These are phyloP conservation scores for Gallinago paraguaiae DNA, from an alignment of 2,113 vertebrate genomes.

Conservation along the genomic window DNA sequence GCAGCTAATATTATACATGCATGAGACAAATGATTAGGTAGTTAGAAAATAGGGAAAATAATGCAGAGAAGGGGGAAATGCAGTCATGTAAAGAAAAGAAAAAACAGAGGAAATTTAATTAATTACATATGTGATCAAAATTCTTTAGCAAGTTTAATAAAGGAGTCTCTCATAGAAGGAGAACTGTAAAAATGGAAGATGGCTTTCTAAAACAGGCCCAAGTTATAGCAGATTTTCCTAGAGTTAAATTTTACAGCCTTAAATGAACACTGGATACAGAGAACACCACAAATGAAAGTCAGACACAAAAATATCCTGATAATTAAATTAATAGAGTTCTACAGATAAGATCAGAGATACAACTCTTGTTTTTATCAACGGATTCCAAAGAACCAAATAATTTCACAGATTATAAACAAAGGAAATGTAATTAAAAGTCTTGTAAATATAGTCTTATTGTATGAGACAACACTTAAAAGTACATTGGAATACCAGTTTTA, in stretches of 20 bases:
- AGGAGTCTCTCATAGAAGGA: neutral
- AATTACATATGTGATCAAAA: neutral
- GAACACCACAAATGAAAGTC: slow-evolving; percentile 15
- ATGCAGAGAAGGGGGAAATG: neutral
- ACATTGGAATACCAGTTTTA: neutral
- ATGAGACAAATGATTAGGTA: neutral
- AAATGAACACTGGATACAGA: slow-evolving; percentile 6
- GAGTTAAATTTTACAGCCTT: neutral
- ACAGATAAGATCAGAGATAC: neutral
- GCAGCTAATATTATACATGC: neutral
- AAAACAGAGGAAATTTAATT: neutral
- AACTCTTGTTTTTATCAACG: neutral
- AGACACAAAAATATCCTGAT: neutral
- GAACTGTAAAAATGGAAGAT: neutral
- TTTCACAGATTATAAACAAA: neutral
- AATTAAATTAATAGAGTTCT: neutral
- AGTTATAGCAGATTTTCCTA: neutral
- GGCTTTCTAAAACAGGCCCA: neutral
- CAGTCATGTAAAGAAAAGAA: neutral
- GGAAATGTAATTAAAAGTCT: neutral
- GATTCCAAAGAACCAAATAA: neutral
- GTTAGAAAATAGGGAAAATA: neutral
- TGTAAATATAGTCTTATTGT: neutral
- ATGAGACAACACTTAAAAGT: neutral
- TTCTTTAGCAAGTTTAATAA: neutral